Base-by-base conservation (phyloP, 1,140 invertebrate species). In the Listronotus oregonensis region DNA sequence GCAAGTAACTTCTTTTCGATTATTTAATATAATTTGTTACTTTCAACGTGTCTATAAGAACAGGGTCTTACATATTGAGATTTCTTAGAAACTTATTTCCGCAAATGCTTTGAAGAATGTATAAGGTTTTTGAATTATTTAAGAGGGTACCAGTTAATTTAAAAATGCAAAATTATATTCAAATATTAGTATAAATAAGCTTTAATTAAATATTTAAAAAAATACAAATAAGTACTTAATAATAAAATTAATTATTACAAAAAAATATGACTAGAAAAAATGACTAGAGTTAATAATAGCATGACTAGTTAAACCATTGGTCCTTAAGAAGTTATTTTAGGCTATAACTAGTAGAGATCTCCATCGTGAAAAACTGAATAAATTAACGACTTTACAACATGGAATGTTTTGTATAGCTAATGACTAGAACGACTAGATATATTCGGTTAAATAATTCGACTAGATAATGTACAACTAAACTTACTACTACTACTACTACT, bases 201-300 rank as follows among this genome's bases (percentile, higher is more conserved):
- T 17, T 44, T n/a, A 31, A 14, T 57, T 17, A 15, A 11, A 42
- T 12, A 43, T 15, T 31, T 15, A 55, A 50, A 18, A 61, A 17
- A 52, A 37, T 32, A n/a, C n/a, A n/a, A 50, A 15, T 51, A 15
- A 1, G 11, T 10, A 10, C 44, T 9, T 2, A 61, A 31, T 18
- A 61, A n/a, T 14, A 31, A 61, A 51, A 11, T 54, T 9, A 39
- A 61, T 10, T 8, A 12, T 2, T 27, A n/a, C n/a, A 43, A 43
- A 61, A 43, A 34, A 12, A 31, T 50, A 15, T 1, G 55, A 65
- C 63, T 65, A 65, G 55, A 65, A 57, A 46, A 7, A 39, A 50
- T 34, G 62, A 64, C 60, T 62, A 62, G 60, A 62, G 34, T 34
- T 17, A 31, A 10, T 34, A 27, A 9, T 3, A 8, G 37, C 34